Base-by-base conservation (phyloP, 2,113 vertebrate genomes). In the Notechis scutatus region DNA sequence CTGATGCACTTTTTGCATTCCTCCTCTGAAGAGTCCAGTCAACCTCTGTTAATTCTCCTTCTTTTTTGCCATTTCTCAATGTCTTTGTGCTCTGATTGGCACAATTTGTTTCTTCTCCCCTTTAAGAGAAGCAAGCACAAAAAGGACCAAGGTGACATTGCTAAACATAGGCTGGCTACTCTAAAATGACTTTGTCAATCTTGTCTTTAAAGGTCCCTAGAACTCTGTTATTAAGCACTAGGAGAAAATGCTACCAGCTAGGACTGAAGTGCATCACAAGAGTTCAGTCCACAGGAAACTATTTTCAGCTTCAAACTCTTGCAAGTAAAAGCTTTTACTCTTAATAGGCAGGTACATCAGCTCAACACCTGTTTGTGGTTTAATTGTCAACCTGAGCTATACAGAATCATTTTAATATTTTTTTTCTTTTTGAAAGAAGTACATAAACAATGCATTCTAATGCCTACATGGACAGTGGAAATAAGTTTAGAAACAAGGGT, bases 181-280 rank as follows among this genome's bases (percentile, higher is more conserved):
- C 55, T 55, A 93, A 96, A 95, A 93, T 52, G 50, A 42, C 56
- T 91, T 56, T 55, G 56, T 15, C 55, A 47, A 42, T 56, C 26
- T 39, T 89, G 47, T 64, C 47, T 81, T 95, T 93, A 69, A 88
- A 96, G 96, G 95, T 96, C 90, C 88, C 94, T 64, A 94, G 93
- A 97, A 95, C 90, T 96, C 92, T 96, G 88, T 96, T 95, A 96
- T 96, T 97, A 97, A 94, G 87, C 90, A 47, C 61, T 95, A 94
- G 93, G 93, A 95, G 94, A 96, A 95, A 95, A 96, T 95, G 94
- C 92, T 93, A 92, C 90, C 92, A 93, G 91, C 94, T 94, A 93
- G 91, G 91, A 74, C 91, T 92, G 90, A 95, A 95, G 93, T 91
- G 90, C 93, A 96, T 95, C 93, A 93, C 69, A 88, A 93, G 85